Conservation (phyloP, 2,888 invertebrate genomes). For the Amphiduros pacificus region DNA sequence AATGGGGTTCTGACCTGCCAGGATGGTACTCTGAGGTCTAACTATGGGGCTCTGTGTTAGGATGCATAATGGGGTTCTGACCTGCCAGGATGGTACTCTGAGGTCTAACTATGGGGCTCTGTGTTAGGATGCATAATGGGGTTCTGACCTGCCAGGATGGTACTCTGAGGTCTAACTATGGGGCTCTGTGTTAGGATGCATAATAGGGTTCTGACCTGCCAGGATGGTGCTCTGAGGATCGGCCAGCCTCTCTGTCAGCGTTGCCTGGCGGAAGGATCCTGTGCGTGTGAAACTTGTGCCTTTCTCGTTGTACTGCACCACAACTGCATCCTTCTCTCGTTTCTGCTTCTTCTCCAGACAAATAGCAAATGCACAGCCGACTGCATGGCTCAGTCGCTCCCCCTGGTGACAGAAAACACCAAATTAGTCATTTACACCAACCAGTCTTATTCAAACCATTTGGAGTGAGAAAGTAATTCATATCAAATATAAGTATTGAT, state of each 20-base stretch:
- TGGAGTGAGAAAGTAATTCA: too few relatives aligned
- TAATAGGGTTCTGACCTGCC: conserved; percentile 58
- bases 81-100: too few relatives aligned
- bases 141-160: too few relatives aligned
- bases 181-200: too few relatives aligned
- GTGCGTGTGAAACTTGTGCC: conserved; percentile 83
- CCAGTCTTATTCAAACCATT: neutral
- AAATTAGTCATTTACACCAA: neutral
- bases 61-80: too few relatives aligned
- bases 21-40: too few relatives aligned
- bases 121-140: too few relatives aligned
- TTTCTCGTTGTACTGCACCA: conserved; percentile 57
- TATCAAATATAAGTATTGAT: too few relatives aligned
- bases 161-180: too few relatives aligned
- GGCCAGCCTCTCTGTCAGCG: conserved; percentile 76
- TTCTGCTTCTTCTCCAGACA: conserved; percentile 97
- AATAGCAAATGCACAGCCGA: conserved; percentile 98
- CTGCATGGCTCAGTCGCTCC: conserved; percentile 96
- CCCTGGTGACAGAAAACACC: conserved; percentile 66
- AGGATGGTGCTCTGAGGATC: conserved; percentile 67
- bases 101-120: too few relatives aligned
- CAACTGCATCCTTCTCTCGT: conserved; percentile 83
- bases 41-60: too few relatives aligned
- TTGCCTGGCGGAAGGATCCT: conserved; percentile 82
- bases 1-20: too few relatives aligned